These are phyloP conservation scores for Rana temporaria DNA, from an alignment of 2,113 vertebrate species.

Conservation along the genomic window DNA sequence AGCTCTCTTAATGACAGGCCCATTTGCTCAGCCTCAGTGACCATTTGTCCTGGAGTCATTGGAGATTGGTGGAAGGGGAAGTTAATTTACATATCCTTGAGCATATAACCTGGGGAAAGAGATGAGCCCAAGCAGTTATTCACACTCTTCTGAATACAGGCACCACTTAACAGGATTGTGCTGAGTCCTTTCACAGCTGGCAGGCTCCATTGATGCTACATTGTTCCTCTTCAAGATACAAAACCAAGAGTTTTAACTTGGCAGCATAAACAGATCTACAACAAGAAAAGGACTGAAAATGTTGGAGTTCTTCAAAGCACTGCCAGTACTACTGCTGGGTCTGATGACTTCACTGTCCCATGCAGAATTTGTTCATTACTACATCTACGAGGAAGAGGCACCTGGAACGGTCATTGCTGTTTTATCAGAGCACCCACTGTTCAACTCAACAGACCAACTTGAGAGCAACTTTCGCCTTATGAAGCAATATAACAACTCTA, in stretches of 20 bases:
- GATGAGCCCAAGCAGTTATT: slow-evolving; percentile 2
- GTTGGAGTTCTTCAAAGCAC: background rate
- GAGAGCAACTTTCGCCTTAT: slow-evolving; percentile 70
- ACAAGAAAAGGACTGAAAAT: slow-evolving; percentile 27
- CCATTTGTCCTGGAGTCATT: slow-evolving; percentile 15
- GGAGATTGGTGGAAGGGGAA: background rate
- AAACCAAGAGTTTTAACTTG: slow-evolving; percentile 10
- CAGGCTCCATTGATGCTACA: slow-evolving; percentile 20
- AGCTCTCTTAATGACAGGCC: slow-evolving; percentile 40
- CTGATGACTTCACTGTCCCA: slow-evolving; percentile 20
- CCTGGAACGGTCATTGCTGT: slow-evolving; percentile 70
- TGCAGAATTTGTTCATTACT: slow-evolving; percentile 68
- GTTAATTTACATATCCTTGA: slow-evolving; percentile 45
- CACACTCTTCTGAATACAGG: slow-evolving; percentile 19
- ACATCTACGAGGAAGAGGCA: slow-evolving; percentile 70
- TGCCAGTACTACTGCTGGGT: slow-evolving; percentile 10
- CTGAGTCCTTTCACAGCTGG: slow-evolving; percentile 45
- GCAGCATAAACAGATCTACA: background rate
- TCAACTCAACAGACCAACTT: slow-evolving; percentile 65
- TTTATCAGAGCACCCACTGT: slow-evolving; percentile 67
- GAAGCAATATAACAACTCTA: slow-evolving; percentile 82
- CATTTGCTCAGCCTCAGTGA: slow-evolving; percentile 43
- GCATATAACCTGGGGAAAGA: background rate
- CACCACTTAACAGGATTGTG: slow-evolving; percentile 9
- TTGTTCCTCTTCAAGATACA: slow-evolving; percentile 4